Conservation (phyloP, 2,113 vertebrate genomes). For the Upupa epops region DNA sequence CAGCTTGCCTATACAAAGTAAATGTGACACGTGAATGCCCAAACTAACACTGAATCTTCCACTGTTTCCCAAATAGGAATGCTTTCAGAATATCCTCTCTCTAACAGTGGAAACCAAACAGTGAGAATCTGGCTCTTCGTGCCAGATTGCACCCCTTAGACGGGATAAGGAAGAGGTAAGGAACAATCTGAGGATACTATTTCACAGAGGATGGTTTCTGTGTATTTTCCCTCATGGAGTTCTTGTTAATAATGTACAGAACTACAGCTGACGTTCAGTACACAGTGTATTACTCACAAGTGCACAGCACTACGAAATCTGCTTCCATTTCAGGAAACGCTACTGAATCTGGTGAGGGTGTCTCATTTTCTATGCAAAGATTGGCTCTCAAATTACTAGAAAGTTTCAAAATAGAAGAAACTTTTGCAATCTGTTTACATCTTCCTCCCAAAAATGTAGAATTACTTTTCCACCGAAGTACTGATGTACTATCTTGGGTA, state of each 20-base stretch:
- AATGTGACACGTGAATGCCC: neutral
- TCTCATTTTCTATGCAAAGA: neutral
- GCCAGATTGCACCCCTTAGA: too few relatives aligned
- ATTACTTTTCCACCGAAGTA: neutral
- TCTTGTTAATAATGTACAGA: neutral
- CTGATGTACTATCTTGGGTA: neutral
- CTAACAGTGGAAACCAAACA: neutral
- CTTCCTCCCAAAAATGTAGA: neutral
- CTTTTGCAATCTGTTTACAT: neutral
- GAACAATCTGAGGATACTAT: neutral
- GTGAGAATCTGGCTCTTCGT: neutral
- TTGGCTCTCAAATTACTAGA: neutral
- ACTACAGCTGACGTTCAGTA: neutral
- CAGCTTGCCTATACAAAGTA: neutral
- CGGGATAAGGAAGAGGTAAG: neutral
- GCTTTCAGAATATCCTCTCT: neutral
- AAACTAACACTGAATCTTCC: neutral
- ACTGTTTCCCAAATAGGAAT: neutral
- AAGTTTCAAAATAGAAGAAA: neutral
- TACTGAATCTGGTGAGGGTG: neutral
- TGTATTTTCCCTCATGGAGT: neutral
- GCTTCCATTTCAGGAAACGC: neutral
- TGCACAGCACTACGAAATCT: neutral
- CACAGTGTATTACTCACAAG: neutral
- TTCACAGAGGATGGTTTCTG: neutral